A percentile compares a stretch with the other conserved stretches of the same genome.
Conservation (phyloP, 2,888 invertebrate genomes). For the Drosophila eohydei region DNA sequence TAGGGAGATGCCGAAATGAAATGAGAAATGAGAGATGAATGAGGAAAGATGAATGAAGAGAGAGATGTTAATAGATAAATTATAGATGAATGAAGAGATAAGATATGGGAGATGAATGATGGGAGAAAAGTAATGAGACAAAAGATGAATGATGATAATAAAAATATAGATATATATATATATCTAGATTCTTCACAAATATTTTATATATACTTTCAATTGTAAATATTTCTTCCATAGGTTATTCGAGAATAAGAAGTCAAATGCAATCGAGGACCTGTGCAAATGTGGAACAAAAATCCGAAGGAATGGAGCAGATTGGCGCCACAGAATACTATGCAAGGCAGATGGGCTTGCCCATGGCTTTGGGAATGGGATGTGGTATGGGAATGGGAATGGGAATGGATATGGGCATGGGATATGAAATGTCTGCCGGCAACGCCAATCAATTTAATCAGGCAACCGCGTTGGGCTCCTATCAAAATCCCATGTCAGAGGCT, state of each 20-base stretch:
- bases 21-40: background rate
- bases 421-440: background rate
- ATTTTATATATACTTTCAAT: background rate
- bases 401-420: background rate
- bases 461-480: background rate
- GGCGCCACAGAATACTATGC: slow-evolving; percentile 14
- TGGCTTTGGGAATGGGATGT: background rate
- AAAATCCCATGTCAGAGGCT: slow-evolving; percentile 1
- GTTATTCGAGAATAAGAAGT: background rate
- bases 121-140: too few relatives aligned
- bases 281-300: background rate
- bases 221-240: background rate
- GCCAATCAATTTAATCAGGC: background rate
- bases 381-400: slow-evolving; percentile 4
- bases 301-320: background rate
- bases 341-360: slow-evolving; percentile 12
- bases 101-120: too few relatives aligned
- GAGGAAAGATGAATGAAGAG: too few relatives aligned
- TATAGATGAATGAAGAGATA: too few relatives aligned
- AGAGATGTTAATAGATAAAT: too few relatives aligned
- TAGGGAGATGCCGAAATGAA: background rate
- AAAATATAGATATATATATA: too few relatives aligned
- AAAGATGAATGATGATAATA: too few relatives aligned
- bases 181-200: background rate
- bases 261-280: background rate